Conservation (phyloP, 2,888 invertebrate genomes). For the Agrypnus murinus region DNA sequence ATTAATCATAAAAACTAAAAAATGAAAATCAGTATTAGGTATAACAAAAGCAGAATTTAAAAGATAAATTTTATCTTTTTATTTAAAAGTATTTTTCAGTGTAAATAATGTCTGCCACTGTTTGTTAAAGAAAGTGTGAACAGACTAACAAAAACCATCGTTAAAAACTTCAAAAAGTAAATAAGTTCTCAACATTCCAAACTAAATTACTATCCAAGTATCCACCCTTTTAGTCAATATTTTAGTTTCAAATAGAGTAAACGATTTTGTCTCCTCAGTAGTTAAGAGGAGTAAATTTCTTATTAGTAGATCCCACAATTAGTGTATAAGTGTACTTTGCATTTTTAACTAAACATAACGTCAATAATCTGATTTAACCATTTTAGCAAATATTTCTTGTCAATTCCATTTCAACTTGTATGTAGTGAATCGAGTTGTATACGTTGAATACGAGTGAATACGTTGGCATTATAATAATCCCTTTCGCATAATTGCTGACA, state of each 20-base stretch:
- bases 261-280: not conserved
- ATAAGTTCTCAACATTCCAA: constrained; percentile 22
- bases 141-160: constrained; percentile 1
- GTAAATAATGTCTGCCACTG: not conserved
- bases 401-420: constrained; percentile 16
- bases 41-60: too few species aligned
- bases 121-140: constrained; percentile 25
- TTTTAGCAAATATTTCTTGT: not conserved
- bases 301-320: not conserved
- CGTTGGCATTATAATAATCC: constrained; percentile 39
- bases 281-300: not conserved
- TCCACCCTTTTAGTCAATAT: constrained; percentile 32
- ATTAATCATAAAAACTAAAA: too few species aligned
- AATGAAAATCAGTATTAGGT: too few species aligned
- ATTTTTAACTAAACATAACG: constrained; percentile 4
- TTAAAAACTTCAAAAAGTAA: constrained; percentile 23
- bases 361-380: constrained; percentile 6
- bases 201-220: constrained; percentile 20
- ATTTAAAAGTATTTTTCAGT: too few species aligned
- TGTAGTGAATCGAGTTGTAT: too few species aligned
- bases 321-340: not conserved
- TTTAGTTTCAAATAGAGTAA: constrained; percentile 21
- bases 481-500: constrained; percentile 43
- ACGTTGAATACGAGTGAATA: too few species aligned
- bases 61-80: too few species aligned